Conservation (phyloP, 2,113 vertebrate species). For the Cnemophilus loriae region DNA sequence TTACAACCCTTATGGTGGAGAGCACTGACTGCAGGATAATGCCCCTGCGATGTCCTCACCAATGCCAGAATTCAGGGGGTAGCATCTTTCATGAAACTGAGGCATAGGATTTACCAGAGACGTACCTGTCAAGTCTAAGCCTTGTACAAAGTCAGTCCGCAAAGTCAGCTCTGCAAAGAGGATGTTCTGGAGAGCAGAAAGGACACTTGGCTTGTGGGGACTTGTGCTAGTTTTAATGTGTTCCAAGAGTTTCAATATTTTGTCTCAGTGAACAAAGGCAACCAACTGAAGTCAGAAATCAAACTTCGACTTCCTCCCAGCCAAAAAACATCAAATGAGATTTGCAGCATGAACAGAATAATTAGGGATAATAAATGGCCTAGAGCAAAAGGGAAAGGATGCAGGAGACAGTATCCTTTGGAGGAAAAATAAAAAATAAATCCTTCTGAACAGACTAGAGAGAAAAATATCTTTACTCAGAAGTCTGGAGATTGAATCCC, state of each 20-base stretch:
- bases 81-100: background rate
- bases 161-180: background rate
- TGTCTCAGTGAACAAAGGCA: background rate
- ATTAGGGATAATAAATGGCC: background rate
- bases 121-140: background rate
- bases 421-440: background rate
- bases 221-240: background rate
- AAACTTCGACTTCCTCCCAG: background rate
- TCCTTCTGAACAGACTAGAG: background rate
- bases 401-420: background rate
- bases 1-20: background rate
- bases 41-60: background rate
- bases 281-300: background rate
- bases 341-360: background rate
- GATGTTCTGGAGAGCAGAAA: background rate
- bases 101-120: background rate
- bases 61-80: background rate
- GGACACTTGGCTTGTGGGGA: background rate
- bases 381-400: background rate
- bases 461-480: background rate
- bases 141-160: background rate
- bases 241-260: background rate
- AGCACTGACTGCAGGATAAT: rapidly evolving
- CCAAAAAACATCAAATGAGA: background rate
- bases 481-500: background rate